Base-by-base conservation (phyloP, 2,797 vertebrate genomes). In the Mus spretus region DNA sequence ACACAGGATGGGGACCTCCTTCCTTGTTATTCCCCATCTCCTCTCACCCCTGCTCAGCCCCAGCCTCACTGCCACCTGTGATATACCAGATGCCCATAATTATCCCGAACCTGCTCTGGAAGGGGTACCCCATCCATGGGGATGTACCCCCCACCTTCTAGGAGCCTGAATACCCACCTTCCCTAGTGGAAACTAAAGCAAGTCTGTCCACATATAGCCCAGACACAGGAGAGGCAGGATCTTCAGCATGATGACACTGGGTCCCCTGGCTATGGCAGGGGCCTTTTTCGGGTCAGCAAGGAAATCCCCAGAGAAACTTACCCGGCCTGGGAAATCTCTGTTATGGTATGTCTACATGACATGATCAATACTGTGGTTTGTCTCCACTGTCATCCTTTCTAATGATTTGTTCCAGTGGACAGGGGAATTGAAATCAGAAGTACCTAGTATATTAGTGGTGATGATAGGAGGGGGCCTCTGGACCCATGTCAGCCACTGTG, bases 341-440 rank as follows among this genome's bases (percentile, higher is more conserved):
- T 31, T 31, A 8, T 9, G 5, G 12, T 14, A 9, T 9, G 0
- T 7, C 78, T 17, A 4, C 0, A 9, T 0, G 2, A 63, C 3
- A 1, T 44, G 65, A 31, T 0, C 3, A 14, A 3, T 24, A 1
- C 20, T 4, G 0, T 0, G 0, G 1, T 4, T 14, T n/a, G 14
- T 11, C 65, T 3, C 0, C 9, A 22, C 5, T 28, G 37, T 34
- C 37, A 65, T 4, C 19, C 14, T 15, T n/a, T 59, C 0, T 0
- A 8, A 20, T 0, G 9, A 15, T 2, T 20, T 5, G 11, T 24
- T 14, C 59, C 61, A 34, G 63, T 22, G 26, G 79, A 34, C 26
- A 7, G 79, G 34, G 1, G 4, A 31, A 14, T 17, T 28, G 59
- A 77, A 81, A 61, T 5, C 70, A 7, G 6, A 85, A 37, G 24